phyloP scores from a whole-genome alignment of 2,113 vertebrate species.

The Triplophysa siluroides region DNA sequence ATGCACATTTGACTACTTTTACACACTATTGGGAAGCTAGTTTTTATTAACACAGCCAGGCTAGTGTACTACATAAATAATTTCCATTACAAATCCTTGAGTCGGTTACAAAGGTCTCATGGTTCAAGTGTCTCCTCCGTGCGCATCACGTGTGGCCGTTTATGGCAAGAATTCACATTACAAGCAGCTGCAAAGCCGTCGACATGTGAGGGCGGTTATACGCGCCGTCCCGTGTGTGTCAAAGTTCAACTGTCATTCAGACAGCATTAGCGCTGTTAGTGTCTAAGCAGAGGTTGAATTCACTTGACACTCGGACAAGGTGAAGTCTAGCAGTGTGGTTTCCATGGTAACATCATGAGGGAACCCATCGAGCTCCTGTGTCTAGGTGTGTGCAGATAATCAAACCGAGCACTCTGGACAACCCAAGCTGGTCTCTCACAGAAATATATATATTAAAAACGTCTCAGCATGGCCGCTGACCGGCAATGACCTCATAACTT shows the following conservation, averaged over 20 bases:
- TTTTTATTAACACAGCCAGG: neutral
- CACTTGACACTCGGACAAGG: conserved; percentile 16
- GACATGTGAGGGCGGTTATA: conserved; percentile 27
- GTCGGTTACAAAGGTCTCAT: neutral
- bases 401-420: conserved; percentile 34
- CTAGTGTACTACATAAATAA: neutral
- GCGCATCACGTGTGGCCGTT: conserved; percentile 14
- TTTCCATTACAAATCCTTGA: conserved; percentile 4
- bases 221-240: neutral
- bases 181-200: conserved; percentile 12
- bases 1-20: neutral
- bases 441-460: conserved; percentile 9
- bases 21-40: neutral
- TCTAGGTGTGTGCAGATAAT: conserved; percentile 48
- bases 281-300: conserved; percentile 7
- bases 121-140: conserved; percentile 3
- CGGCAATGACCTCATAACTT: conserved; percentile 48
- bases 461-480: conserved; percentile 16
- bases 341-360: conserved; percentile 34
- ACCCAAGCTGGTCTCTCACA: conserved; percentile 32
- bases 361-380: neutral
- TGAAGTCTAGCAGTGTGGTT: conserved; percentile 3
- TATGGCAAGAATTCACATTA: neutral
- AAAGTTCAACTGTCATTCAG: conserved; percentile 36
- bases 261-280: conserved; percentile 9